Evolutionary conservation across 2,888 invertebrate species (phyloP).

Genomic region (Gari tellinella): DNA sequence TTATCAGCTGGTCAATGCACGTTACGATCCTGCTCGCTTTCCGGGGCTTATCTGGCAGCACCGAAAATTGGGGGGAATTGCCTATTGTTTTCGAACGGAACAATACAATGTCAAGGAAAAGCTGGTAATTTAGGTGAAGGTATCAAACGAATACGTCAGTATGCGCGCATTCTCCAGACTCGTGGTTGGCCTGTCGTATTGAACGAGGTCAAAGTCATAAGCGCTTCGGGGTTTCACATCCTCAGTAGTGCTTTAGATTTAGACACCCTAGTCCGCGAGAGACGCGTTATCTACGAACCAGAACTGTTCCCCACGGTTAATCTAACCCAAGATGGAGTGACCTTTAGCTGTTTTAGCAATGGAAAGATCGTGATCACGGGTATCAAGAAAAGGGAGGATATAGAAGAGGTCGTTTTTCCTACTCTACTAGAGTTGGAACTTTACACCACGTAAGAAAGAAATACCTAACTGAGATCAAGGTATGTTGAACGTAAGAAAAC

Average conservation of each 20-base stretch:
- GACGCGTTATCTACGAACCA: slow-evolving; percentile 17
- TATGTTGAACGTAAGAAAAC: too few species aligned
- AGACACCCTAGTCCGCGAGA: not conserved
- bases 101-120: slow-evolving; percentile 29
- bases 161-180: slow-evolving; percentile 19
- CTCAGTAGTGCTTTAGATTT: slow-evolving; percentile 10
- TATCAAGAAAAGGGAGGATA: slow-evolving; percentile 5
- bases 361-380: slow-evolving; percentile 38
- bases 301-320: slow-evolving; percentile 23
- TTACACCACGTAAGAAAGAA: slow-evolving; percentile 3
- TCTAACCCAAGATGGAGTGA: slow-evolving; percentile 7
- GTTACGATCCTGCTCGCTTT: slow-evolving; percentile 14
- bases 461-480: too few species aligned
- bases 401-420: slow-evolving; percentile 1
- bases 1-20: slow-evolving; percentile 5
- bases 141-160: slow-evolving; percentile 11
- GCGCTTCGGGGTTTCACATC: slow-evolving; percentile 12
- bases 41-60: slow-evolving; percentile 37
- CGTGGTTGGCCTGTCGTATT: not conserved
- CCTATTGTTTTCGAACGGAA: slow-evolving; percentile 26
- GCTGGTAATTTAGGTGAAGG: slow-evolving; percentile 11
- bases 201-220: slow-evolving; percentile 3
- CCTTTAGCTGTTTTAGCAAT: slow-evolving; percentile 26
- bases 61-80: slow-evolving; percentile 30
- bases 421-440: slow-evolving; percentile 18